Percentiles rank a stretch among this genome's conserved stretches.
Evolutionary conservation across 1,140 invertebrate genomes (phyloP).

Genomic region (Meloidogyne exigua): DNA sequence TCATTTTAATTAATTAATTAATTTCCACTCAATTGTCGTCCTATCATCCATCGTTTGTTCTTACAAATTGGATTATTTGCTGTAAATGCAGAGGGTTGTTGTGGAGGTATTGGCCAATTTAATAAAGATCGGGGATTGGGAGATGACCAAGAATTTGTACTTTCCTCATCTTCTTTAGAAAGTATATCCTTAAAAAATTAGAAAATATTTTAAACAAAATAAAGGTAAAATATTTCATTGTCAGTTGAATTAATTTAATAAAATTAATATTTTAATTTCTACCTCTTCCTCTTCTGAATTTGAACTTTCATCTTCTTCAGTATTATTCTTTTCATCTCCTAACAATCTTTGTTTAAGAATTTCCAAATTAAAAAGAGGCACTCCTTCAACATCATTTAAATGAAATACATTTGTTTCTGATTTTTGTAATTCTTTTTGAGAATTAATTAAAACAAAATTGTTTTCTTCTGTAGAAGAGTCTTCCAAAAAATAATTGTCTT

Average conservation of each 20-base stretch:
- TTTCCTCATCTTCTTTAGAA: not conserved
- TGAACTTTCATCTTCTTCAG: not conserved
- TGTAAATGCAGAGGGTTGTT: not conserved
- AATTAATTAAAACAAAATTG: slow-evolving; percentile 2
- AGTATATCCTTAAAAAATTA: slow-evolving; percentile 1
- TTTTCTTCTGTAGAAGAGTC: not conserved
- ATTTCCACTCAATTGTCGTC: not conserved
- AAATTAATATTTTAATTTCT: too few species aligned
- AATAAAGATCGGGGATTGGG: not conserved
- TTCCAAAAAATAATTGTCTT: not conserved
- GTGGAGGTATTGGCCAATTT: not conserved
- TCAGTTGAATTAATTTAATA: too few species aligned
- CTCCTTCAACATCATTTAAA: not conserved
- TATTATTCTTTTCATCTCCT: not conserved
- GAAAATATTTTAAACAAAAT: too few species aligned
- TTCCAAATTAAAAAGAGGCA: not conserved
- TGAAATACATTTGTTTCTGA: not conserved
- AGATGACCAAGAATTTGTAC: not conserved
- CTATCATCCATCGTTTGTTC: not conserved
- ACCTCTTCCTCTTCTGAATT: not conserved
- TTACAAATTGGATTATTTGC: not conserved
- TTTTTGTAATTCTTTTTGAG: not conserved
- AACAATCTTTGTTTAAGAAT: not conserved
- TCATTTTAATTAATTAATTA: not conserved
- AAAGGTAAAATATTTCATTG: too few species aligned